phyloP scores from a whole-genome alignment of 2,888 invertebrate species.

The Macrosiphum euphorbiae region DNA sequence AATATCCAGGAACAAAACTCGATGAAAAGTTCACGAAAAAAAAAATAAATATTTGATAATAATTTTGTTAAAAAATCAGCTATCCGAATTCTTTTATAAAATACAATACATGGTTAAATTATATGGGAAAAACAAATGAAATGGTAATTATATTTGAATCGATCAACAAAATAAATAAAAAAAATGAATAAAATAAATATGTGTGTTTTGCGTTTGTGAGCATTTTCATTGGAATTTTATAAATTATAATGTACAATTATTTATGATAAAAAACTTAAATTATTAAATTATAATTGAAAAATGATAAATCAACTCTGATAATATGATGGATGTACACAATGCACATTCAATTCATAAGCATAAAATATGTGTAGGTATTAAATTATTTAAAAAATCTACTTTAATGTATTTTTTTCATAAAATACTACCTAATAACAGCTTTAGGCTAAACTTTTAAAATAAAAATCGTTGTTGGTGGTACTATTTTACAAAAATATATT shows the following conservation, averaged over 20 bases:
- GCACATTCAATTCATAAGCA: neutral
- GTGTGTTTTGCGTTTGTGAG: neutral
- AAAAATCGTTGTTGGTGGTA: neutral
- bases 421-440: neutral
- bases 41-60: neutral
- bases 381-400: neutral
- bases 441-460: neutral
- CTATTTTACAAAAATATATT: too few relatives aligned
- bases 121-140: neutral
- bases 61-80: neutral
- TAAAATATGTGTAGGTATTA: neutral
- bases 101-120: neutral
- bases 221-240: neutral
- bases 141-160: neutral
- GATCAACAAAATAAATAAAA: neutral
- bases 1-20: neutral
- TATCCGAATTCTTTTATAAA: neutral
- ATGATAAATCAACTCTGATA: neutral
- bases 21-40: neutral
- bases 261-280: too few relatives aligned
- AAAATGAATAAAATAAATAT: neutral
- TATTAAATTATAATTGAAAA: neutral
- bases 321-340: neutral
- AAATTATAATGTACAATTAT: neutral
- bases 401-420: neutral